Conservation (phyloP, 2,113 vertebrate genomes). For the Pica pica region DNA sequence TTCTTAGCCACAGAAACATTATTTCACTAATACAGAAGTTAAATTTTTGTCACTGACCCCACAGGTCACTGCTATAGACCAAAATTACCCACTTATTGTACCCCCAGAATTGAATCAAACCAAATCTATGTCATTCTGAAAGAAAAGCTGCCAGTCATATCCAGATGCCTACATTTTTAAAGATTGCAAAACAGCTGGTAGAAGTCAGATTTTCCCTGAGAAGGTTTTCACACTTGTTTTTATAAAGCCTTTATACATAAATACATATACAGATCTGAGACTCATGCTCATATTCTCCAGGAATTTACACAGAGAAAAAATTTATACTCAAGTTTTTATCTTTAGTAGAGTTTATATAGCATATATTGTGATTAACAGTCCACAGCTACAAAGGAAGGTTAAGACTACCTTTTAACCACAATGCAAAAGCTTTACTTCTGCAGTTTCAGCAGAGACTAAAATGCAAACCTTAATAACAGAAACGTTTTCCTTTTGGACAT, state of each 20-base stretch:
- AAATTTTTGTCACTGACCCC: not conserved
- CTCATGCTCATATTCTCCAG: not conserved
- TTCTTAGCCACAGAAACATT: not conserved
- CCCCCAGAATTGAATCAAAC: not conserved
- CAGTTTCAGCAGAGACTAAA: not conserved
- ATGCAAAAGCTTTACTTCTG: not conserved
- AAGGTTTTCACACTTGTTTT: not conserved
- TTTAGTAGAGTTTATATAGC: not conserved
- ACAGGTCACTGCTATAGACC: fast-evolving
- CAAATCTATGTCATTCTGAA: not conserved
- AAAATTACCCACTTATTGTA: not conserved
- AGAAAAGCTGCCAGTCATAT: not conserved
- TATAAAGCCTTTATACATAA: not conserved
- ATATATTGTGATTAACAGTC: not conserved
- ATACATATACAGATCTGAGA: not conserved
- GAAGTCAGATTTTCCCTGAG: not conserved
- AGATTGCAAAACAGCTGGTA: not conserved
- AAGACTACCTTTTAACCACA: not conserved
- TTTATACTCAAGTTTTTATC: not conserved
- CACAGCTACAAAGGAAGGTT: not conserved
- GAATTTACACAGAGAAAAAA: not conserved
- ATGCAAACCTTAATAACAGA: not conserved
- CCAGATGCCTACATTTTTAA: not conserved
- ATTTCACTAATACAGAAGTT: not conserved
- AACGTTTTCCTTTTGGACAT: not conserved